Evolutionary conservation across 2,797 vertebrate genomes (phyloP).

Genomic region (Cuniculus paca): DNA sequence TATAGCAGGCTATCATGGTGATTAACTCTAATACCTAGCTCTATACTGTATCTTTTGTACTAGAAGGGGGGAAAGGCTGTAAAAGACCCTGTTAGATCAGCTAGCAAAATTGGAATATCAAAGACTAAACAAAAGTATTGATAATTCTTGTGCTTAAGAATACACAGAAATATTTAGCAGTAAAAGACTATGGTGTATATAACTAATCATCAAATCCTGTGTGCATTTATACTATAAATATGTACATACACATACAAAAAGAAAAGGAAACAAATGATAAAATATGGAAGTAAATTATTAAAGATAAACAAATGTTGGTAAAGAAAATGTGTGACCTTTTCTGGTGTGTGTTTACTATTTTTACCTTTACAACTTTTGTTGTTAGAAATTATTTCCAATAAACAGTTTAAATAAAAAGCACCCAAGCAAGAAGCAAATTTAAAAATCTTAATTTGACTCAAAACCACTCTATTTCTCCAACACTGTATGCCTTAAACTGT

Average conservation of each 20-base stretch:
- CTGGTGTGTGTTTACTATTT: not conserved
- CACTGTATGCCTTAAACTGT: not conserved
- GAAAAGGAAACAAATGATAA: not conserved
- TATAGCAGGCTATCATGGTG: not conserved
- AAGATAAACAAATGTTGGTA: not conserved
- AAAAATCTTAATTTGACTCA: not conserved
- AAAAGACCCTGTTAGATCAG: not conserved
- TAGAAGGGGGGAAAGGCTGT: not conserved
- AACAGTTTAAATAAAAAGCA: constrained; percentile 5
- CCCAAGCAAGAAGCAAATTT: not conserved
- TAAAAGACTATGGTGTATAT: not conserved
- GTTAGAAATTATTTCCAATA: constrained; percentile 40
- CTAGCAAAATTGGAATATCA: not conserved
- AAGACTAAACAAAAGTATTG: not conserved
- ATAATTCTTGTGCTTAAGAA: not conserved
- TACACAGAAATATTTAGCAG: not conserved
- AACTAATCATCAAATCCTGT: not conserved
- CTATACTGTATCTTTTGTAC: not conserved
- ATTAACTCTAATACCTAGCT: not conserved
- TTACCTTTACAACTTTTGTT: not conserved
- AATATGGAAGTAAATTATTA: not conserved
- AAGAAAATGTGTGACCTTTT: not conserved
- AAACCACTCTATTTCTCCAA: not conserved
- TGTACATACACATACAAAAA: not conserved
- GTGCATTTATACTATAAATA: not conserved